Evolutionary conservation across 2,888 invertebrate species (phyloP), one percentile per base, ranked within the genome.

Genomic region (Lepidocyrtoides sp.): DNA sequence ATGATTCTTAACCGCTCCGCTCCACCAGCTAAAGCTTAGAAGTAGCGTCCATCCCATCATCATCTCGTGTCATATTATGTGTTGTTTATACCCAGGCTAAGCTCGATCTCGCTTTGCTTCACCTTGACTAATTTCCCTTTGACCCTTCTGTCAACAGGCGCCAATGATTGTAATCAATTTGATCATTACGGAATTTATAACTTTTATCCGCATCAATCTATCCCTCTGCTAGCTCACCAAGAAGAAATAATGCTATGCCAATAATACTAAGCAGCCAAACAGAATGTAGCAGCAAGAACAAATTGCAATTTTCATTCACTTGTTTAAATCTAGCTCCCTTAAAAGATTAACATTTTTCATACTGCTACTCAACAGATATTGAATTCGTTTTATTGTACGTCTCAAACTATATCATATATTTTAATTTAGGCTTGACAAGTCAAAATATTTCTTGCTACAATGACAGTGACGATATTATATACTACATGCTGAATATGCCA

Each of bases 141-240:
- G 91, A 91, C 88, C 91, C 88, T 77, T 60, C 91, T 89, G 91
- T 91, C 91, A 88, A 88, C 91, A 90, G 83, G 90, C 84, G 60
- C 66, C 88, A 81, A 54, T 54, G 79, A 85, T 85, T 48, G 32
- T 77, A 77, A 79, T 89, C 89, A 20, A 69, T 82, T 26, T 48
- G 81, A 72, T 89, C 89, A 83, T 77, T 83, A 75, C 66, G 83
- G 89, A 89, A 89, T 84, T 89, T 83, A 83, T 83, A 77, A 83
- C 83, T 66, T 69, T 82, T 75, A 72, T 51, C 63, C 77, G 75
- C 84, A 89, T 8, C 12, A 75, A 82, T 83, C 77, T 12, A 2
- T 44, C 72, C 4, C 23, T 20, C 72, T 29, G 29, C n/a, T 20
- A 29, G 7, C n/a, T n/a, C n/a, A n/a, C n/a, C n/a, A n/a, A n/a